Conservation (phyloP, 2,797 vertebrate species). For the Somateria mollissima region DNA sequence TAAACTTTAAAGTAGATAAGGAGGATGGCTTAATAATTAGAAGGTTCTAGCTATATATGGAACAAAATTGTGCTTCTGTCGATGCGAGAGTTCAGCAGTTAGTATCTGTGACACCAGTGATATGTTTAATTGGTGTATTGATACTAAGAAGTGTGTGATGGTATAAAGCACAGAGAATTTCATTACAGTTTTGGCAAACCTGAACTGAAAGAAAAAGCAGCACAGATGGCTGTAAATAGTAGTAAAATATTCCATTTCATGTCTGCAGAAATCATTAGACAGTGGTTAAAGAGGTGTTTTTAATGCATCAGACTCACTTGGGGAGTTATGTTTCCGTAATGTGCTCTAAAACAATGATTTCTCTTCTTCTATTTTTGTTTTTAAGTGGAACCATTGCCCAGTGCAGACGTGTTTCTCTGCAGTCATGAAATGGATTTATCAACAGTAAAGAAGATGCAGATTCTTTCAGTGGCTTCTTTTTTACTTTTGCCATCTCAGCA, state of each 20-base stretch:
- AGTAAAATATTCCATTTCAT: constrained; percentile 70
- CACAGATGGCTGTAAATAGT: constrained; percentile 71
- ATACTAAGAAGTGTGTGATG: constrained; percentile 9
- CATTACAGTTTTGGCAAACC: constrained; percentile 56
- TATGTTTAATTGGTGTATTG: constrained; percentile 23
- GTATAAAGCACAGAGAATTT: constrained; percentile 48
- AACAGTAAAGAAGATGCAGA: constrained; percentile 16
- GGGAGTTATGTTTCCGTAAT: constrained; percentile 41
- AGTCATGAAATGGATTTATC: constrained; percentile 63
- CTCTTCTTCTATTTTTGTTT: constrained; percentile 34
- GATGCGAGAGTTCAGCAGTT: neutral
- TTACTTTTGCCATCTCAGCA: constrained; percentile 11
- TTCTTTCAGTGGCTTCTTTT: neutral
- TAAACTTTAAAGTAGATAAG: neutral
- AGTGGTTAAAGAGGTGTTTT: constrained; percentile 57
- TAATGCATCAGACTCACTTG: constrained; percentile 57
- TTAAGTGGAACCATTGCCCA: constrained; percentile 44
- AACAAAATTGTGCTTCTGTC: neutral
- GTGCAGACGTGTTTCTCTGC: constrained; percentile 59
- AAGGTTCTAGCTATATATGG: neutral
- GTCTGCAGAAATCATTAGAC: constrained; percentile 71
- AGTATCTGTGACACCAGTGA: neutral
- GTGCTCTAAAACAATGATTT: constrained; percentile 44
- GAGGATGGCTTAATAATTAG: neutral
- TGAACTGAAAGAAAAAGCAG: constrained; percentile 36